A percentile compares a stretch with the other conserved stretches of the same genome.
Conservation (phyloP, 2,797 vertebrate genomes). For the Phalloptychus januarius region DNA sequence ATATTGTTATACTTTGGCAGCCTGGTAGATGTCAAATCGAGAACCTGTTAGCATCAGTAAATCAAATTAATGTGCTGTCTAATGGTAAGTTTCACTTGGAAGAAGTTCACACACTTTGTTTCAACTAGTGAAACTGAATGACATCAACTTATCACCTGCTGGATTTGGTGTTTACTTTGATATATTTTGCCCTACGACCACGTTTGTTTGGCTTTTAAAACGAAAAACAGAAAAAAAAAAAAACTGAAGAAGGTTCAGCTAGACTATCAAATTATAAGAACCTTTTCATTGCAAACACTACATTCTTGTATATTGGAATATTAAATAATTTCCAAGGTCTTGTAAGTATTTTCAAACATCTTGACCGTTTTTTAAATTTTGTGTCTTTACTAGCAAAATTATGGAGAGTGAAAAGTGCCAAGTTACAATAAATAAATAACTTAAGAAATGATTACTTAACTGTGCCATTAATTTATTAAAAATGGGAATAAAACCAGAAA, state of each 20-base stretch:
- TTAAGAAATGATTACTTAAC: too few species aligned
- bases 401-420: too few species aligned
- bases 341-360: neutral
- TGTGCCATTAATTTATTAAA: too few species aligned
- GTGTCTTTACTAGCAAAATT: neutral
- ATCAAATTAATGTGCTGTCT: slow-evolving; percentile 14
- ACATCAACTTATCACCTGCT: slow-evolving; percentile 1
- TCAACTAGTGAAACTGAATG: slow-evolving; percentile 5
- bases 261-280: neutral
- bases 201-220: neutral
- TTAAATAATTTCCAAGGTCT: neutral
- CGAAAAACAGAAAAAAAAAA: neutral
- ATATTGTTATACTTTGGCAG: slow-evolving; percentile 29
- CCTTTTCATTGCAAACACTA: neutral
- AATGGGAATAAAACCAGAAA: too few species aligned
- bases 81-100: slow-evolving; percentile 6
- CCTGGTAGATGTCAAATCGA: slow-evolving; percentile 11
- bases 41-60: slow-evolving; percentile 21
- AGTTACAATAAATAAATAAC: too few species aligned
- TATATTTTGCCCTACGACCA: too few species aligned
- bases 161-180: neutral
- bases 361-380: neutral
- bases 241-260: neutral
- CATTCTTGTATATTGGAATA: neutral
- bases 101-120: neutral